Conservation (phyloP, 2,113 vertebrate genomes). For the Prunella himalayana region DNA sequence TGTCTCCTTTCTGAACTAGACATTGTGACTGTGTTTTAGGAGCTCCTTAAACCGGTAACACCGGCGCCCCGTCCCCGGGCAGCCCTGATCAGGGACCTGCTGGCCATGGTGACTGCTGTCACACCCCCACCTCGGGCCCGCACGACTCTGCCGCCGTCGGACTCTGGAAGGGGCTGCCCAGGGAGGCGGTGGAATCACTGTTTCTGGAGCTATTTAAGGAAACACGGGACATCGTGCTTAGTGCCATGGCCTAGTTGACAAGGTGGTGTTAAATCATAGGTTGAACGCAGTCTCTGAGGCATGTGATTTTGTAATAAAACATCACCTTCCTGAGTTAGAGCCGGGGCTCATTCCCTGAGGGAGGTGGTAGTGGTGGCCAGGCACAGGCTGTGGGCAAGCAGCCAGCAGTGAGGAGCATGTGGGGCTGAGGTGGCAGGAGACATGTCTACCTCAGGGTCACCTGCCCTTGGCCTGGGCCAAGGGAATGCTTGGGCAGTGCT, state of each 20-base stretch:
- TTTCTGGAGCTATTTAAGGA: too few relatives aligned
- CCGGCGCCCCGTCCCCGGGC: fast-evolving
- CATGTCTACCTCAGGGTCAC: background rate
- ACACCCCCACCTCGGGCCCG: fast-evolving
- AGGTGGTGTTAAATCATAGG: background rate
- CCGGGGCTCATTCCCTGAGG: fast-evolving
- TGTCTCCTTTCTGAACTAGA: background rate
- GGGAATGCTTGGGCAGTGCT: background rate
- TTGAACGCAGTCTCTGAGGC: background rate
- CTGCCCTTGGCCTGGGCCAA: background rate
- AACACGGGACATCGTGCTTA: too few relatives aligned
- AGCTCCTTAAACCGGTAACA: background rate
- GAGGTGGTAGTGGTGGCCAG: too few relatives aligned
- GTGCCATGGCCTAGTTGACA: background rate
- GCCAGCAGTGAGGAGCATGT: background rate
- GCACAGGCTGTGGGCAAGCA: fast-evolving
- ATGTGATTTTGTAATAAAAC: background rate
- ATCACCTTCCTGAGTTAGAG: background rate
- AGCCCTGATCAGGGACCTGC: fast-evolving
- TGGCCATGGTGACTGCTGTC: fast-evolving
- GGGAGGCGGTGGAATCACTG: too few relatives aligned
- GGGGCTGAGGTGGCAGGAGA: background rate
- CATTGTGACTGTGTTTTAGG: background rate
- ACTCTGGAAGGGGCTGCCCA: background rate
- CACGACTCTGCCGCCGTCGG: fast-evolving